phyloP scores from a whole-genome alignment of 2,888 invertebrate genomes.

The Branchellion lobata region DNA sequence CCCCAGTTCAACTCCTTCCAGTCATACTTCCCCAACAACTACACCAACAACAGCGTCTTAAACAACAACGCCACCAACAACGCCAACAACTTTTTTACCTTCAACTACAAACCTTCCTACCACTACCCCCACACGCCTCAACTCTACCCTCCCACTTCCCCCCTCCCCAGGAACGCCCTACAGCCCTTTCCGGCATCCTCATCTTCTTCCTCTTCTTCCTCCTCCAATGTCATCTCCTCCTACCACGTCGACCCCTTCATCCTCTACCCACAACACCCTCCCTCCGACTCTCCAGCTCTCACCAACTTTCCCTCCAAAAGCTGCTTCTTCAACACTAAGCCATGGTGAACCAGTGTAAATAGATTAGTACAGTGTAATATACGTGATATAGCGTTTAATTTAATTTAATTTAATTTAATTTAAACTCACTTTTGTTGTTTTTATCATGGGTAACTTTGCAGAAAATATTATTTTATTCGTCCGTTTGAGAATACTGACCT shows the following conservation, averaged over 20 bases:
- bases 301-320: conserved; percentile 43
- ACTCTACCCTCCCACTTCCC: conserved; percentile 8
- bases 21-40: conserved; percentile 14
- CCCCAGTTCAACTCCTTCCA: conserved; percentile 25
- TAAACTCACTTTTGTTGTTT: too few species aligned
- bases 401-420: too few species aligned
- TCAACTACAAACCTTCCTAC: conserved; percentile 30
- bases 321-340: conserved; percentile 46
- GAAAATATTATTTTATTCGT: too few species aligned
- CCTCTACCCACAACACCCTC: conserved; percentile 4
- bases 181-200: neutral
- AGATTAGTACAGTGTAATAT: too few species aligned
- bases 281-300: neutral
- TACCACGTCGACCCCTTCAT: neutral
- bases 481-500: too few species aligned
- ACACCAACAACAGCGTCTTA: neutral
- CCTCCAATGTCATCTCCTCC: neutral
- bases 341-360: conserved; percentile 41
- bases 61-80: conserved; percentile 1
- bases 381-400: too few species aligned
- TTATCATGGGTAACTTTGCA: too few species aligned
- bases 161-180: conserved; percentile 15
- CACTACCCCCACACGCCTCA: conserved; percentile 24
- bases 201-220: too few species aligned
- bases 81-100: conserved; percentile 11